Percentiles rank a stretch among this genome's conserved stretches.
These are phyloP conservation scores for Drosophila virilis DNA, from an alignment of 1,140 invertebrate species.

Conservation along the genomic window DNA sequence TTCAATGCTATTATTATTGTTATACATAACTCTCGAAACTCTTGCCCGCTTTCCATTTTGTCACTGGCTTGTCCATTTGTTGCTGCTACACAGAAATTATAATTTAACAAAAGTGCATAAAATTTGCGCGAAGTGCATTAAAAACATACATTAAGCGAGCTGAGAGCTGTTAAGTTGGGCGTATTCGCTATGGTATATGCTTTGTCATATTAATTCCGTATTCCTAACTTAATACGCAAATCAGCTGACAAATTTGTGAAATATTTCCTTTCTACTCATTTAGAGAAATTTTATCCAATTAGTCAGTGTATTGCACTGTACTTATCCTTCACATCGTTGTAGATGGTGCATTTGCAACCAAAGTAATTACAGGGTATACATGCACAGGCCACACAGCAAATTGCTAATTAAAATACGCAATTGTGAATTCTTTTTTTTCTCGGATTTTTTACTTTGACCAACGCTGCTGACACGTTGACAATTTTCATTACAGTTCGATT, in stretches of 20 bases:
- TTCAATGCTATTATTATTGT: slow-evolving; percentile 29
- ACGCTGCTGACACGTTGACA: slow-evolving; percentile 53
- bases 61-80: slow-evolving; percentile 4
- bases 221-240: too few relatives aligned
- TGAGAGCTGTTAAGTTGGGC: background rate
- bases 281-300: too few relatives aligned
- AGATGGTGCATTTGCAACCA: background rate
- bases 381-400: slow-evolving; percentile 30
- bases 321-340: too few relatives aligned
- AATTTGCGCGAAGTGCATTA: slow-evolving; percentile 55
- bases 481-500: slow-evolving; percentile 77
- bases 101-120: slow-evolving; percentile 59
- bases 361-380: background rate
- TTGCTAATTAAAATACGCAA: slow-evolving; percentile 72
- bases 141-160: slow-evolving; percentile 48
- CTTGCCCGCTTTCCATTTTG: background rate
- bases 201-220: background rate
- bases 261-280: too few relatives aligned
- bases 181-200: background rate
- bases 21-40: background rate
- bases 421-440: slow-evolving; percentile 36
- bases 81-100: slow-evolving; percentile 41
- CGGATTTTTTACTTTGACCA: slow-evolving; percentile 23
- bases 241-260: too few relatives aligned
- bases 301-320: too few relatives aligned